A percentile compares a stretch with the other conserved stretches of the same genome.
Evolutionary conservation across 53 echinoderm and acorn worm species (phyloP).

Genomic region (Patiria pectinifera): DNA sequence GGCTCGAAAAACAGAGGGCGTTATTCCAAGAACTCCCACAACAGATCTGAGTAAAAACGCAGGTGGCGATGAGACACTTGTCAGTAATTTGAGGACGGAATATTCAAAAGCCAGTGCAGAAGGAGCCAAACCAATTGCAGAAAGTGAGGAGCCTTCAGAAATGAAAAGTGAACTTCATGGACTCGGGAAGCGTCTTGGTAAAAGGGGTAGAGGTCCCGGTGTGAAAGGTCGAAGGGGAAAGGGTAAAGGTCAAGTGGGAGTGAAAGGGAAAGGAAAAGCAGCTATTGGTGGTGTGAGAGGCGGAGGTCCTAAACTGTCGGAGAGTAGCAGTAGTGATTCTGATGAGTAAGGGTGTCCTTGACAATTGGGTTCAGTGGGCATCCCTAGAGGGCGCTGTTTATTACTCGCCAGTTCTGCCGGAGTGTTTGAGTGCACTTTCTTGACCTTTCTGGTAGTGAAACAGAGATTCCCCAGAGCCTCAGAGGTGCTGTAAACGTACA

Average conservation of each 20-base stretch:
- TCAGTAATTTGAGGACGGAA: neutral
- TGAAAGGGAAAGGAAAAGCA: conserved; percentile 53
- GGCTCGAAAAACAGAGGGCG: conserved; percentile 38
- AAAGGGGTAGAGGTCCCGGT: neutral
- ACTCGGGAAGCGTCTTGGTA: neutral
- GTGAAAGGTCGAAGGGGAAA: conserved; percentile 25
- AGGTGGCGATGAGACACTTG: neutral
- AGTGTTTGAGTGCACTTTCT: neutral
- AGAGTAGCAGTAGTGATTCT: conserved; percentile 81
- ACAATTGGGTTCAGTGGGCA: neutral
- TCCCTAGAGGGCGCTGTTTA: neutral
- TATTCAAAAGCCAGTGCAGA: neutral
- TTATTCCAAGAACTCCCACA: neutral
- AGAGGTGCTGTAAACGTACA: too few relatives aligned
- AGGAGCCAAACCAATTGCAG: too few relatives aligned
- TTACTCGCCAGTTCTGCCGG: neutral
- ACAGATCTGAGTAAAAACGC: neutral
- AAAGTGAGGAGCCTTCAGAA: too few relatives aligned
- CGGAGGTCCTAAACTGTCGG: conserved; percentile 64
- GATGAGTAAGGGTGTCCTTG: conserved; percentile 9
- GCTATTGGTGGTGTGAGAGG: neutral
- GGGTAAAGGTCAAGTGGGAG: conserved; percentile 56
- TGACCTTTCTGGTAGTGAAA: too few relatives aligned
- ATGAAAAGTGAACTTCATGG: too few relatives aligned
- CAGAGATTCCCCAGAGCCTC: too few relatives aligned